Base-by-base conservation (phyloP, 2,113 vertebrate species). In the Dicerorhinus sumatrensis region DNA sequence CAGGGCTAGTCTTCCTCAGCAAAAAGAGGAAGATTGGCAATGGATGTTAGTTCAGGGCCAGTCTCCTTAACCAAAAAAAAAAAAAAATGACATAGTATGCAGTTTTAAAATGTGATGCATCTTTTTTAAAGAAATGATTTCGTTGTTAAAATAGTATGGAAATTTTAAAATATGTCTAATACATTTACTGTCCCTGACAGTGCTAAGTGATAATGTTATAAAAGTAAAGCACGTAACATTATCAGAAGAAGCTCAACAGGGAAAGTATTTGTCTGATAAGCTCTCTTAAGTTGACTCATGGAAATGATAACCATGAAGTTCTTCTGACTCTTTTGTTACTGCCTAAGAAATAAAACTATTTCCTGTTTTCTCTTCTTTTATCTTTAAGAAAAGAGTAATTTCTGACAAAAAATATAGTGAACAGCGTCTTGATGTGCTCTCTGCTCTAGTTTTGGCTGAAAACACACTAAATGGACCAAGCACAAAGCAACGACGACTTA, bases 391-490 rank as follows among this genome's bases (percentile, higher is more conserved):
- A 99, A 99, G 99, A 93, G 99, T 99, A 8, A 99, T 99, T 98
- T 99, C 99, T n/a, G 99, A 99, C 97, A 99, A 99, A 98, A 99
- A 99, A 98, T 99, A 99, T 97, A 99, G 99, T 12, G 99, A 99
- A 97, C 99, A 99, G 97, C 99, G 99, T 60, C 99, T 99, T 98
- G 99, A 99, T 90, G 99, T 99, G 46, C 99, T 99, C 23, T 99
- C 99, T 27, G 99, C 99, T 54, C 96, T 99, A 97, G 99, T 99
- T 70, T 96, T 99, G 97, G 99, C 99, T 83, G 99, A 99, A 98
- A 99, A 99, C 96, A 99, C 99, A 56, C 99, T 99, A 8, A 99
- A 99, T 36, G 99, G 99, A 42, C 99, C 99, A 5, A 99, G 99
- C 97, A 99, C 99, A 7, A 99, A 99, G 98, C 99, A 99, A 96